Conservation (phyloP, 2,797 vertebrate genomes). For the Poecile montanus region DNA sequence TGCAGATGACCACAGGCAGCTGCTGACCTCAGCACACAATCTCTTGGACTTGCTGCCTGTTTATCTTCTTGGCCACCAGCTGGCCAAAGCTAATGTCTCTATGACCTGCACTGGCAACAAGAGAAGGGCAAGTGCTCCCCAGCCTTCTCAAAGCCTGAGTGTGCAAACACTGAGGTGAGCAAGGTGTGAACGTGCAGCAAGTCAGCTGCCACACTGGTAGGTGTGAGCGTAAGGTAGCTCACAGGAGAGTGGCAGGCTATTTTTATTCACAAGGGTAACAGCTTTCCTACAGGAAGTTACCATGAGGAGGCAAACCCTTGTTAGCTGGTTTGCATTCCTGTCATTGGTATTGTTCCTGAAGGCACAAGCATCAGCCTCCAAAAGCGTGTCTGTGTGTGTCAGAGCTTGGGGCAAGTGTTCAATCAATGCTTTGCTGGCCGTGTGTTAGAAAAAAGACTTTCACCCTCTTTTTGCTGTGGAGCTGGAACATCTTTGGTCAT, state of each 20-base stretch:
- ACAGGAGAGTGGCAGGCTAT: background rate
- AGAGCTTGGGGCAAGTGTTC: background rate
- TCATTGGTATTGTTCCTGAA: accelerated
- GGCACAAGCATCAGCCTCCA: background rate
- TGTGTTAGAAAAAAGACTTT: background rate
- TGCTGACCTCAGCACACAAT: constrained; percentile 40
- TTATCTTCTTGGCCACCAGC: constrained; percentile 28
- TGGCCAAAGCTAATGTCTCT: constrained; percentile 12
- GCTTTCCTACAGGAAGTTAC: background rate
- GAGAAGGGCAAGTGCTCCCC: background rate
- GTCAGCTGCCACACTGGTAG: background rate
- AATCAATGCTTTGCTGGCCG: accelerated
- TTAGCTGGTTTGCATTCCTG: background rate
- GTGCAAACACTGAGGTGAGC: background rate
- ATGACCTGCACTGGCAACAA: background rate
- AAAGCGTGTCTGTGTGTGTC: background rate
- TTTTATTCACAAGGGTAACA: constrained; percentile 1
- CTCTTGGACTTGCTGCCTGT: background rate
- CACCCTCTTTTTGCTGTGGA: background rate
- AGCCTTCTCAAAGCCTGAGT: background rate
- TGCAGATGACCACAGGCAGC: background rate
- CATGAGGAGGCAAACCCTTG: background rate
- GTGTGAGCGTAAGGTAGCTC: background rate
- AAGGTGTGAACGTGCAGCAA: background rate
- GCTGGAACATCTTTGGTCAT: background rate